A percentile compares a stretch with the other conserved stretches of the same genome.
These are phyloP conservation scores for Petrocephalus sullivani DNA, from an alignment of 2,797 vertebrate species.

Conservation along the genomic window DNA sequence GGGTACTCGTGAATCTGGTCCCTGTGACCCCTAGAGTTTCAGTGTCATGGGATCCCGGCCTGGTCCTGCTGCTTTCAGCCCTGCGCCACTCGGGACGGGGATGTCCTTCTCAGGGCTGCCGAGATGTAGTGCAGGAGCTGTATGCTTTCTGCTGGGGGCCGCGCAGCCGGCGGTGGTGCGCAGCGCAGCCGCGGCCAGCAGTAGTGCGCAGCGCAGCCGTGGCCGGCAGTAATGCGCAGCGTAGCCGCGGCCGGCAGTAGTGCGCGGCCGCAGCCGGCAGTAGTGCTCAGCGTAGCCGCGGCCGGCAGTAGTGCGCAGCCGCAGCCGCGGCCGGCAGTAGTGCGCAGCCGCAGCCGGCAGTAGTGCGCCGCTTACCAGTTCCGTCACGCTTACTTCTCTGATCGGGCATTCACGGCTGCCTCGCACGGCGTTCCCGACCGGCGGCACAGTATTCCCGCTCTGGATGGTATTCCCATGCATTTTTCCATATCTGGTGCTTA, in stretches of 20 bases:
- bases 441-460: neutral
- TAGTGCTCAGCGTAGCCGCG: too few species aligned
- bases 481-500: neutral
- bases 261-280: too few species aligned
- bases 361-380: neutral
- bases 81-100: neutral
- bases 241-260: too few species aligned
- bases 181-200: too few species aligned
- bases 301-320: too few species aligned
- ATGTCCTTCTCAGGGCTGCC: neutral
- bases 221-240: too few species aligned
- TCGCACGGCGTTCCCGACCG: neutral
- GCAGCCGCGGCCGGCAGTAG: too few species aligned
- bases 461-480: neutral
- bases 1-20: neutral
- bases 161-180: too few species aligned
- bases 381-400: neutral
- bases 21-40: neutral
- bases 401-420: neutral
- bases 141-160: neutral
- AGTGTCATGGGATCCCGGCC: neutral
- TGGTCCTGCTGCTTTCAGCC: neutral
- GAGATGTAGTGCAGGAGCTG: neutral
- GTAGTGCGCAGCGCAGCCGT: too few species aligned
- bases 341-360: too few species aligned